Evolutionary conservation across 2,888 invertebrate genomes (phyloP).

Genomic region (Choristoneura rosaceana): DNA sequence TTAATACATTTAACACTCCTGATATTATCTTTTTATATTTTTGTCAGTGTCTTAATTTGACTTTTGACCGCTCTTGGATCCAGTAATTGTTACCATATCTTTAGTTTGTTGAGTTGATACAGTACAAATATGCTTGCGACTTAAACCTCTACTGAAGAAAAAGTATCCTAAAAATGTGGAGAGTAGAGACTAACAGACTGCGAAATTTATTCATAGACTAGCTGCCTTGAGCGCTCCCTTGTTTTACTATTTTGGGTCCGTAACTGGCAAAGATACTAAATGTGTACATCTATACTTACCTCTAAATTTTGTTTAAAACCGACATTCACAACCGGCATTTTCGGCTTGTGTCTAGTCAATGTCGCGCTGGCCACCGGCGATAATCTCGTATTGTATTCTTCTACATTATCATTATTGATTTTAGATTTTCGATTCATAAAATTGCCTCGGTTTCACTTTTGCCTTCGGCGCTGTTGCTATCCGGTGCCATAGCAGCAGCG

Average conservation of each 20-base stretch:
- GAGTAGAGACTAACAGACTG: neutral
- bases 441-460: constrained; percentile 13
- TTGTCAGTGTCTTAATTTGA: neutral
- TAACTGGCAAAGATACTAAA: neutral
- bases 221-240: constrained; percentile 4
- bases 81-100: neutral
- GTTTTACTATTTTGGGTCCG: neutral
- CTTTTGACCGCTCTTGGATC: neutral
- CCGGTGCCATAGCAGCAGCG: constrained; percentile 12
- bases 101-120: neutral
- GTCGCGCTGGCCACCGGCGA: neutral
- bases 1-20: neutral
- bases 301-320: neutral
- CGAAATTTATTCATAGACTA: constrained; percentile 11
- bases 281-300: neutral
- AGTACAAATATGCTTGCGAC: neutral
- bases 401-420: neutral
- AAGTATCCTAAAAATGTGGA: neutral
- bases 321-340: neutral
- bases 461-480: neutral
- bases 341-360: neutral
- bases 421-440: neutral
- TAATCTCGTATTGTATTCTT: neutral
- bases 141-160: neutral
- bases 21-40: neutral